Evolutionary conservation across 2,113 vertebrate genomes (phyloP), one percentile per base, ranked within the genome.

Genomic region (Etia nguti): DNA sequence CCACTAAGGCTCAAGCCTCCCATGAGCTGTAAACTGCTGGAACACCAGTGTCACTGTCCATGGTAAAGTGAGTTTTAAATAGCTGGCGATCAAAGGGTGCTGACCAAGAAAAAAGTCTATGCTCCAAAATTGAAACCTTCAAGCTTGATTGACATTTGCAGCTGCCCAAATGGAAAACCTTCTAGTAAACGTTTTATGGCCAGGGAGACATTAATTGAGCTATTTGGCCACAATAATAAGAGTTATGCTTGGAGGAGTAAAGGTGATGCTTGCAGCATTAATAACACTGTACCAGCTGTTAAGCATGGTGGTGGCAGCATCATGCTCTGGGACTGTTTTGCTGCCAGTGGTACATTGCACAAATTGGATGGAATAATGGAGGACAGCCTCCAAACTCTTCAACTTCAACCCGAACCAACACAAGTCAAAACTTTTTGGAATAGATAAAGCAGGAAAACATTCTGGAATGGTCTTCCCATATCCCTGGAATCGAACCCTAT

Each of bases 161-260:
- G 59, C 34, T 62, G 0, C 10, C 4, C 18, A 62, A 34, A 62
- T 62, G 59, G 16, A 62, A 62, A 62, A 7, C 31, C 0, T 34
- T 62, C 6, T 34, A 5, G 59, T 62, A 10, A 62, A 62, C 1
- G 10, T 41, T 41, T 41, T 41, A 41, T 20, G 59, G 6, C 57
- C 57, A 34, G 0, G 57, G 57, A 60, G 57, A 60, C 59, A 2
- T 62, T 62, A 62, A 4, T 16, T 34, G 29, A 62, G 59, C 59
- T 10, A 62, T 62, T 6, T 62, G 16, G 59, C 59, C 29, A 59
- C 7, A 59, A 29, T 59, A 29, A 59, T 2, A 1, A 16, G 24
- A 29, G 24, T 24, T 57, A 29, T 5, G 56, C 24, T 57, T 57
- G 24, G 24, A 29, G 24, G 13, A 59, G 56, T 59, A 9, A 59